phyloP scores from a whole-genome alignment of 2,113 vertebrate genomes.

The Nibea albiflora region DNA sequence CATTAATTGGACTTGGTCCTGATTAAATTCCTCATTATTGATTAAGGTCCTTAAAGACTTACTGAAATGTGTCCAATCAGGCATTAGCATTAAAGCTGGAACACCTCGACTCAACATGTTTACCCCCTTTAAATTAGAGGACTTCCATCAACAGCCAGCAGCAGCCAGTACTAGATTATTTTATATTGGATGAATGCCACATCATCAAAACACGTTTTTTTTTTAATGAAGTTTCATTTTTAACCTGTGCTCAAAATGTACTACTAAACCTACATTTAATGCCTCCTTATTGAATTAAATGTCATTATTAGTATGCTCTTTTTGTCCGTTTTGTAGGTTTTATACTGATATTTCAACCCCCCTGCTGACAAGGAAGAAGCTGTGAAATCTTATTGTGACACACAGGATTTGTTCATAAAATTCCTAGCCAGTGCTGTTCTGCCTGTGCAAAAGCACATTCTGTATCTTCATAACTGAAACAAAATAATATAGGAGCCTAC shows the following conservation, averaged over 20 bases:
- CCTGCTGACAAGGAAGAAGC: too few species aligned
- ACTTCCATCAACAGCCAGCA: conserved; percentile 2
- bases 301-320: neutral
- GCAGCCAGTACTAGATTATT: neutral
- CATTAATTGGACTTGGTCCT: neutral
- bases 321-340: neutral
- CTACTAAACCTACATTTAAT: neutral
- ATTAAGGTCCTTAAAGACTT: conserved; percentile 6
- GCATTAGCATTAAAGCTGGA: conserved; percentile 1
- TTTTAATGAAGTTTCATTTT: neutral
- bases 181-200: neutral
- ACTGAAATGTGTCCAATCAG: conserved; percentile 5
- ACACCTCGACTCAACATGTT: neutral
- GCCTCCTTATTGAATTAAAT: neutral
- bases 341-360: neutral
- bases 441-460: neutral
- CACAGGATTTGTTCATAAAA: neutral
- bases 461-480: neutral
- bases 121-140: neutral
- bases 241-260: neutral
- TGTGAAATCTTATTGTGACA: neutral
- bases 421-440: neutral
- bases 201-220: neutral
- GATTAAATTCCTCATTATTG: neutral
- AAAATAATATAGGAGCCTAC: neutral